Evolutionary conservation across 2,888 invertebrate genomes (phyloP), one percentile per base, ranked within the genome.

Genomic region (Ichneumon xanthorius): DNA sequence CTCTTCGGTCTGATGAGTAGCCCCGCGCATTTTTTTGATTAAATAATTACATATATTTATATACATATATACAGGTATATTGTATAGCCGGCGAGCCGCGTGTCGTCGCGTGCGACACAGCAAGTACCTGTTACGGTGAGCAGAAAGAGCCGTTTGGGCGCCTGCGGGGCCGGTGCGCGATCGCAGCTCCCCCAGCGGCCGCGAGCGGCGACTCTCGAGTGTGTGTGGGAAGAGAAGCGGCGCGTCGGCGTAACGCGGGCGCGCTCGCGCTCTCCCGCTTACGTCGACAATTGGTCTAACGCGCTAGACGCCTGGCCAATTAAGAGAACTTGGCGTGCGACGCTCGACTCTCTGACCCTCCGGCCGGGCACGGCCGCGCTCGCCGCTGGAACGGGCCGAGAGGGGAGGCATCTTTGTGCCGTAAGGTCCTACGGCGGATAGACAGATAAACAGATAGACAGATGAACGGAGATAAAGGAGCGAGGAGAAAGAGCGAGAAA

Each of bases 271-370:
- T 81, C 71, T 61, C 50, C 65, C 71, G 80, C 86, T 89, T 89
- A 89, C 90, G 87, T 88, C 88, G 88, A 89, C 91, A 91, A 91
- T 91, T 91, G 91, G 88, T 88, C 90, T 90, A 91, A 91, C 91
- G 90, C 90, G 90, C 88, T 90, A 89, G 91, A 91, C 91, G 90
- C 91, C 91, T 89, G 86, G 88, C 90, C 91, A 91, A 90, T 90
- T 90, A 90, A 90, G 90, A 89, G 86, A 86, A 85, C 88, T 89
- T 88, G 85, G 65, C 82, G 85, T 79, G 82, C 85, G 76, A 82
- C 79, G 71, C 85, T 85, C 85, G 65, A 65, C 71, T 85, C 76
- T 82, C 79, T 82, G 85, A 85, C 85, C 86, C 86, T 50, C 80
- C 50, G 71, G 67, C 30, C 68, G 9, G 68, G 50, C 40, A 55